These are phyloP conservation scores for Drosophila novamexicana DNA, from an alignment of 1,140 invertebrate species.

Conservation along the genomic window DNA sequence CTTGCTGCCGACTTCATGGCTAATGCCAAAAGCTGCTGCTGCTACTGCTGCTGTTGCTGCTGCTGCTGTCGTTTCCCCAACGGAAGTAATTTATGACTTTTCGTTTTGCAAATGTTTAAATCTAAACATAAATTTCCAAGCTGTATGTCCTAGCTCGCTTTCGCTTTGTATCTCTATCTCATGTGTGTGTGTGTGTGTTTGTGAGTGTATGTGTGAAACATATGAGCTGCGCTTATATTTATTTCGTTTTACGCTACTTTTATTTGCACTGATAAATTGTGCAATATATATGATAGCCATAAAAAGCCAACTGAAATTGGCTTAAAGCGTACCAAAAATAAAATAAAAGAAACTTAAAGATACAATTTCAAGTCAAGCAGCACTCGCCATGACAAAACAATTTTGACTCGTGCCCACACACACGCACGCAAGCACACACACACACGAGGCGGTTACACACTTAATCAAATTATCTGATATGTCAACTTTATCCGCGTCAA, in stretches of 20 bases:
- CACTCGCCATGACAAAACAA: constrained; percentile 60
- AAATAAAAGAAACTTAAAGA: constrained; percentile 45
- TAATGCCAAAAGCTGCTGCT: constrained; percentile 52
- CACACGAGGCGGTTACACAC: constrained; percentile 31
- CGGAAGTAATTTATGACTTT: constrained; percentile 83
- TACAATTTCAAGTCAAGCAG: constrained; percentile 35
- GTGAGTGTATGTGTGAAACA: constrained; percentile 51
- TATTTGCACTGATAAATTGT: constrained; percentile 80
- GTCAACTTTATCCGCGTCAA: constrained; percentile 69
- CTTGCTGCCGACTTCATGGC: constrained; percentile 51
- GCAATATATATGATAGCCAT: constrained; percentile 75
- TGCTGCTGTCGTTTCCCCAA: constrained; percentile 65
- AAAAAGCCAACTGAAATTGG: constrained; percentile 61
- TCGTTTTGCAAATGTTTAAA: constrained; percentile 83
- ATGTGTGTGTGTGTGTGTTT: constrained; percentile 13
- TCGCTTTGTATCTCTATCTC: constrained; percentile 41
- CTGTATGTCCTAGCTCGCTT: constrained; percentile 10
- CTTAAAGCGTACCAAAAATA: constrained; percentile 54
- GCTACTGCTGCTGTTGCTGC: constrained; percentile 14
- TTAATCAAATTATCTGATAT: constrained; percentile 81
- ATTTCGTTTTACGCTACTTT: constrained; percentile 68
- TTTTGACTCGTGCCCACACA: constrained; percentile 53
- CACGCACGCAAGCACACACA: constrained; percentile 9
- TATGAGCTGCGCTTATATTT: constrained; percentile 77
- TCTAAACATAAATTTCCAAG: constrained; percentile 77